phyloP scores from a whole-genome alignment of 2,888 invertebrate species.

The Isotomurus palustris region DNA sequence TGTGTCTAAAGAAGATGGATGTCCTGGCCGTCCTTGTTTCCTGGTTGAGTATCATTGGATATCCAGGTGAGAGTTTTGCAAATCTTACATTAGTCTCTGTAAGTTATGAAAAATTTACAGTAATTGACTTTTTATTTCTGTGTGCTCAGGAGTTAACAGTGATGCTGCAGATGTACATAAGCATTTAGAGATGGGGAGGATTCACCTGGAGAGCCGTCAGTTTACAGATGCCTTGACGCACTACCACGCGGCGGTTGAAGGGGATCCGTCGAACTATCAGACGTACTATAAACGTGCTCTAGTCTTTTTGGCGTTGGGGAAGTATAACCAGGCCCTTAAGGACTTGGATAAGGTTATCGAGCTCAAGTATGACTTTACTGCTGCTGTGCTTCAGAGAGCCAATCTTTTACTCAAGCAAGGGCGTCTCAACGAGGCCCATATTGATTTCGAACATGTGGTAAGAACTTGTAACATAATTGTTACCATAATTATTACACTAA shows the following conservation, averaged over 20 bases:
- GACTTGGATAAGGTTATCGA: slow-evolving; percentile 91
- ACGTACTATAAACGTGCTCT: slow-evolving; percentile 94
- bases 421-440: slow-evolving; percentile 71
- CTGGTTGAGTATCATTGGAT: slow-evolving; percentile 40
- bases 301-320: slow-evolving; percentile 90
- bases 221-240: slow-evolving; percentile 93
- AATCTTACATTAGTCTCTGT: not conserved
- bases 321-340: slow-evolving; percentile 87
- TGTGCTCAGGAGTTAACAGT: slow-evolving; percentile 64
- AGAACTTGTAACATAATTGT: slow-evolving; percentile 51
- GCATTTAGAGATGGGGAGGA: slow-evolving; percentile 89
- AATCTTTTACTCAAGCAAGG: slow-evolving; percentile 86
- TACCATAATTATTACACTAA: slow-evolving; percentile 1
- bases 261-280: slow-evolving; percentile 91
- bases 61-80: slow-evolving; percentile 34
- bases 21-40: slow-evolving; percentile 37
- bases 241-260: slow-evolving; percentile 97
- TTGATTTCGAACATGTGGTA: slow-evolving; percentile 80
- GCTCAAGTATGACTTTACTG: slow-evolving; percentile 88
- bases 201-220: slow-evolving; percentile 86
- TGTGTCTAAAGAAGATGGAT: slow-evolving; percentile 34
- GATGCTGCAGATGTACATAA: slow-evolving; percentile 76
- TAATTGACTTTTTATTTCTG: slow-evolving; percentile 13
- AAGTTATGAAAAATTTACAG: not conserved
- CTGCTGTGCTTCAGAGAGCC: slow-evolving; percentile 72